These are phyloP conservation scores for Gallinago undulata DNA, from an alignment of 2,113 vertebrate genomes.

Conservation along the genomic window DNA sequence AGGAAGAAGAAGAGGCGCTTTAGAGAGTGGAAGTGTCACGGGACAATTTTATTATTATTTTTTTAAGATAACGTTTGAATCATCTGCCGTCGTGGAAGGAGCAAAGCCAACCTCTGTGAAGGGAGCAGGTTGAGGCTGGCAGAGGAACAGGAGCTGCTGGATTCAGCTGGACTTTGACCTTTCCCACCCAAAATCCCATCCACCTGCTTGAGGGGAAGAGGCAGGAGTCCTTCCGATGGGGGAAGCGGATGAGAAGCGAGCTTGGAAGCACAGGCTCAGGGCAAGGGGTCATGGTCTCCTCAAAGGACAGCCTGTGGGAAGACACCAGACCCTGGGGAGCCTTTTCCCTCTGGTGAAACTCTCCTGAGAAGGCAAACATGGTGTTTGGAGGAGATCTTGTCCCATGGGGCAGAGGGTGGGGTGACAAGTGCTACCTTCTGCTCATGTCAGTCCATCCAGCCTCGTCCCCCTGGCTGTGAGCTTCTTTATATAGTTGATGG, in stretches of 20 bases:
- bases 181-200: neutral
- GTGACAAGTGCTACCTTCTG: neutral
- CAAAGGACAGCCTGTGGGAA: neutral
- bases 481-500: neutral
- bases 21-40: neutral
- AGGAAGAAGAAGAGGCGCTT: neutral
- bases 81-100: neutral
- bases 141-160: neutral
- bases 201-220: neutral
- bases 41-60: neutral
- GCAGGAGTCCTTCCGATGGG: accelerated
- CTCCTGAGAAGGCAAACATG: accelerated
- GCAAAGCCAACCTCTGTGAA: neutral
- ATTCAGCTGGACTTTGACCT: neutral
- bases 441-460: neutral
- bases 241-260: neutral
- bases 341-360: neutral
- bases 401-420: neutral
- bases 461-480: accelerated
- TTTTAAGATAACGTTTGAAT: neutral
- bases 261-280: neutral
- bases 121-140: neutral
- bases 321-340: neutral
- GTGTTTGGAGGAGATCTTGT: neutral
- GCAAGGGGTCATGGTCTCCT: accelerated